Percentiles rank a stretch among this genome's conserved stretches.
These are phyloP conservation scores for Chymomyza procnemis DNA, from an alignment of 2,888 invertebrate genomes.

Conservation along the genomic window DNA sequence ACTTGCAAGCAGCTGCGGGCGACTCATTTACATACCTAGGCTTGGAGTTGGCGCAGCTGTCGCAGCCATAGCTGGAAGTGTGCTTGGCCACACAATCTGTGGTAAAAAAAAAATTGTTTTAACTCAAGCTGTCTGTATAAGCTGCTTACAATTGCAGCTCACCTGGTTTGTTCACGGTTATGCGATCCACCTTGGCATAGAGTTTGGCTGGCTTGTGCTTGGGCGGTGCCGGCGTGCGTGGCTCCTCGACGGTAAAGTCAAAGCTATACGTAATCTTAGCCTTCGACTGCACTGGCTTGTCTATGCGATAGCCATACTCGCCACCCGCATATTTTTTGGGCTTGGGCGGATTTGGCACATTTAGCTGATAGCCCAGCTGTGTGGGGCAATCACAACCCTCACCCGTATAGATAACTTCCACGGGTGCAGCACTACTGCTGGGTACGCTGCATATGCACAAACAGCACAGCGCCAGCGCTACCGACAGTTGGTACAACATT, in stretches of 20 bases:
- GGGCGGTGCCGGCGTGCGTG: constrained; percentile 50
- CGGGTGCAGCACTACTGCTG: constrained; percentile 33
- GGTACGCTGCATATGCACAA: background rate
- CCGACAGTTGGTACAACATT: background rate
- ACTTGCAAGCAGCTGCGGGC: constrained; percentile 16
- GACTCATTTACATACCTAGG: constrained; percentile 71
- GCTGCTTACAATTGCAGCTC: constrained; percentile 12
- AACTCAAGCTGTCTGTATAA: background rate
- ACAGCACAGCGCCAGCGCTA: background rate
- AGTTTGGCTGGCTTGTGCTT: constrained; percentile 51
- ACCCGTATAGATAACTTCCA: constrained; percentile 68
- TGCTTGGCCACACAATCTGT: constrained; percentile 55
- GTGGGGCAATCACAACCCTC: constrained; percentile 71
- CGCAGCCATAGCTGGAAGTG: constrained; percentile 58
- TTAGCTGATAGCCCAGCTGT: constrained; percentile 64
- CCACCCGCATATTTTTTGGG: constrained; percentile 31
- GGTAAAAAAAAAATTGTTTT: background rate
- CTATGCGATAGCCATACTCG: constrained; percentile 71
- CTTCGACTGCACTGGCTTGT: constrained; percentile 60
- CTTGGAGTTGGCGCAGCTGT: constrained; percentile 39
- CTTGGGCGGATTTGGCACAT: constrained; percentile 57
- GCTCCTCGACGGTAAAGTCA: constrained; percentile 75
- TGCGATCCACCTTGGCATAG: constrained; percentile 67
- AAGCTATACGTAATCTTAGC: constrained; percentile 70
- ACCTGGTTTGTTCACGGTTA: constrained; percentile 68